Conservation (phyloP, 2,888 invertebrate species). For the Apoda limacodes region DNA sequence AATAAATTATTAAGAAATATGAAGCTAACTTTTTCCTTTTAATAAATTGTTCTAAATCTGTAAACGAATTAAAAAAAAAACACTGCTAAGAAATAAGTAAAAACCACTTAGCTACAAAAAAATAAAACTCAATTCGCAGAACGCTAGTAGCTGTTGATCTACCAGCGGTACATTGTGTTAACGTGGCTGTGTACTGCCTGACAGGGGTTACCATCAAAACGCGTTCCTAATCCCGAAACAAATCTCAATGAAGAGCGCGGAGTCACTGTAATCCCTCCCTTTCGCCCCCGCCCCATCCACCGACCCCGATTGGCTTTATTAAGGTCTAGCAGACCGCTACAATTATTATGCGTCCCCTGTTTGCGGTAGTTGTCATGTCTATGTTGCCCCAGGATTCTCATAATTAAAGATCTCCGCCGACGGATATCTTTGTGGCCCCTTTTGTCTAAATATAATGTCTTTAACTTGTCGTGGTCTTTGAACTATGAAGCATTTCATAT, state of each 20-base stretch:
- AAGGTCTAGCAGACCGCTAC: constrained; percentile 69
- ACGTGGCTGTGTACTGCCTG: not conserved
- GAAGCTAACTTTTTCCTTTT: too few species aligned
- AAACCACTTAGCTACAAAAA: too few species aligned
- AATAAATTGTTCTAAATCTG: too few species aligned
- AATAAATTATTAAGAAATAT: too few species aligned
- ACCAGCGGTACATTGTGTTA: not conserved
- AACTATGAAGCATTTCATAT: too few species aligned
- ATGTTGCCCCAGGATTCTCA: constrained; percentile 56
- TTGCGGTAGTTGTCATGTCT: constrained; percentile 63
- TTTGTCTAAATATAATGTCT: too few species aligned
- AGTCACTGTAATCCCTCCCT: constrained; percentile 53
- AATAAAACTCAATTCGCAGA: too few species aligned
- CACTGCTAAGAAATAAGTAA: too few species aligned
- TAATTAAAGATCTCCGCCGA: constrained; percentile 62
- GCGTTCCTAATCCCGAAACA: constrained; percentile 65
- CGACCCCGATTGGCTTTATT: constrained; percentile 65
- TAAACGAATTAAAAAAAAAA: too few species aligned
- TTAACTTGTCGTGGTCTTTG: too few species aligned
- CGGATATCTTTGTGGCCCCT: constrained; percentile 38
- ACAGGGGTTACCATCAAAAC: constrained; percentile 48
- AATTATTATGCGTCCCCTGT: constrained; percentile 70
- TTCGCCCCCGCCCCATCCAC: constrained; percentile 29
- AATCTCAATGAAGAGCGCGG: constrained; percentile 66
- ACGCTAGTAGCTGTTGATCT: too few species aligned